Evolutionary conservation across 2,113 vertebrate species (phyloP).

Genomic region (Dermatemys mawii): DNA sequence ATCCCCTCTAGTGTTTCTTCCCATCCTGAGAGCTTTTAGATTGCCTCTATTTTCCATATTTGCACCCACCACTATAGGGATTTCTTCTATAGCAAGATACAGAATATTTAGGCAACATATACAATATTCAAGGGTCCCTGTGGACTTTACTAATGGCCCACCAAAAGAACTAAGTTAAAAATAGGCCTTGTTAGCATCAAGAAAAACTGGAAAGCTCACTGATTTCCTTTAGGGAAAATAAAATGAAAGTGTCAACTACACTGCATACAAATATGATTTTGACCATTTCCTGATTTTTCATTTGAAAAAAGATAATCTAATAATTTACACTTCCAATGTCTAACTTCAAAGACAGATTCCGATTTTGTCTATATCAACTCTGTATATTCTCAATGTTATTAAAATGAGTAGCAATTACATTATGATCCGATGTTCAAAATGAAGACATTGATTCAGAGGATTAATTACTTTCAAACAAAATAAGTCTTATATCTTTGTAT

Average conservation of each 20-base stretch:
- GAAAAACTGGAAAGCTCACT: neutral
- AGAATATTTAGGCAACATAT: constrained; percentile 33
- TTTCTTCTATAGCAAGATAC: constrained; percentile 50
- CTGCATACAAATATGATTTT: neutral
- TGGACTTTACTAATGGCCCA: neutral
- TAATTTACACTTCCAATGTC: neutral
- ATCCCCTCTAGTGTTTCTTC: constrained; percentile 66
- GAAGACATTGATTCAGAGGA: too few relatives aligned
- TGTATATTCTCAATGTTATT: too few relatives aligned
- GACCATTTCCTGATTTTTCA: neutral
- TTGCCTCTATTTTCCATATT: neutral
- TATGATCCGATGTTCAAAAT: too few relatives aligned
- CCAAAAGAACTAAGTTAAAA: neutral
- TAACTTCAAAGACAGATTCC: neutral
- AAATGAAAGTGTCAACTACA: neutral
- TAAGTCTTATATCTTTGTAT: too few relatives aligned
- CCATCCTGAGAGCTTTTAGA: constrained; percentile 49
- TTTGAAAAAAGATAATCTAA: neutral
- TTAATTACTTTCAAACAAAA: too few relatives aligned
- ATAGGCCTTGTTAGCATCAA: neutral
- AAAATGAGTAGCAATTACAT: too few relatives aligned
- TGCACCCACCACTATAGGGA: neutral
- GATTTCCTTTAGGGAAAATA: neutral
- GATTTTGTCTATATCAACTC: too few relatives aligned
- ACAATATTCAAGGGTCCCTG: neutral